These are phyloP conservation scores for Naja naja DNA, from an alignment of 2,113 vertebrate species.

Conservation along the genomic window DNA sequence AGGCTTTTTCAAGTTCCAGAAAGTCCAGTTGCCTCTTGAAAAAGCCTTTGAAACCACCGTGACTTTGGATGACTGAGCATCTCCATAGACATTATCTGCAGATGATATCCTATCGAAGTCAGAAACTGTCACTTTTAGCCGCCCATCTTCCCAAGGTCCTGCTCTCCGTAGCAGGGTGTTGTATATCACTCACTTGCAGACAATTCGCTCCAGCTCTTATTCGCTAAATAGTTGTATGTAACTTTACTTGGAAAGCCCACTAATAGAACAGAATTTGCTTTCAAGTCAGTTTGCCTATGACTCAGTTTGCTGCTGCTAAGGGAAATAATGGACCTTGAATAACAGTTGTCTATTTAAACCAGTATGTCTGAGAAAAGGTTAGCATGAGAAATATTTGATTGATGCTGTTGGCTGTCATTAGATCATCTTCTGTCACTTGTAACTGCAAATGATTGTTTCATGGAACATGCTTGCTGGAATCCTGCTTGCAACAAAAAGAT, in stretches of 20 bases:
- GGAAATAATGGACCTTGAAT: not conserved
- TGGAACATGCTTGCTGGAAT: not conserved
- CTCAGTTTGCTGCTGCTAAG: not conserved
- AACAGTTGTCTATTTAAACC: not conserved
- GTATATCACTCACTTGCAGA: not conserved
- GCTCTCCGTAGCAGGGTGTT: too few relatives aligned
- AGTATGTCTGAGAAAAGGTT: not conserved
- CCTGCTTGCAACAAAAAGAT: not conserved
- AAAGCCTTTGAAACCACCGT: too few relatives aligned
- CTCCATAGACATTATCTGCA: not conserved
- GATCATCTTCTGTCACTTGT: not conserved
- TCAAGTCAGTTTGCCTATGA: not conserved
- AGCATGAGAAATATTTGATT: not conserved
- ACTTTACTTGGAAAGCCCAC: not conserved
- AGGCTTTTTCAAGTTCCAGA: too few relatives aligned
- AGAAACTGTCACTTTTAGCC: not conserved
- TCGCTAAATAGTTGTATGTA: not conserved
- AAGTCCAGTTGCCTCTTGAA: too few relatives aligned
- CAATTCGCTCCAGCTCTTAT: not conserved
- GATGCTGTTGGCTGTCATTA: not conserved
- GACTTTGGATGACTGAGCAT: too few relatives aligned
- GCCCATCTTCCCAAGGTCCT: not conserved
- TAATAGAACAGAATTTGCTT: not conserved
- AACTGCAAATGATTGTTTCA: not conserved
- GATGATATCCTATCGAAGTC: not conserved